These are phyloP conservation scores for Ambastaia sidthimunki DNA, from an alignment of 2,797 vertebrate genomes.

Conservation along the genomic window DNA sequence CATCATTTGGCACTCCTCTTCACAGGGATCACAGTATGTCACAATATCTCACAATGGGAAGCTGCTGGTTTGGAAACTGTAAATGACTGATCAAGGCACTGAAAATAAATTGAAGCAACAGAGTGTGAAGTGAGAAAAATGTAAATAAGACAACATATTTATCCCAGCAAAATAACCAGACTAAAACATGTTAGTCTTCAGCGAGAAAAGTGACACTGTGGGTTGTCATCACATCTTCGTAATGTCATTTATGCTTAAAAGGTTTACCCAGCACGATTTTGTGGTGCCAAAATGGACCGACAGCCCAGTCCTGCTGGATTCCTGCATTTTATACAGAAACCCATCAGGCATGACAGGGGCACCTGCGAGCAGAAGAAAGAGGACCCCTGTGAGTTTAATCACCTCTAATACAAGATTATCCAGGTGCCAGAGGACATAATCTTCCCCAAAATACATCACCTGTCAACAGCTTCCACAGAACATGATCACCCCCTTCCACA, in stretches of 20 bases:
- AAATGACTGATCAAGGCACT: conserved; percentile 37
- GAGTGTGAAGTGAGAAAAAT: conserved; percentile 35
- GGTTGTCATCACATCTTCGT: conserved; percentile 47
- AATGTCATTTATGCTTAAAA: conserved; percentile 54
- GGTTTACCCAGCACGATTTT: conserved; percentile 33
- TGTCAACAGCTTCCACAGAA: conserved; percentile 51
- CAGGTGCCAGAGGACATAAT: conserved; percentile 64
- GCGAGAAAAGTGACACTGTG: conserved; percentile 10
- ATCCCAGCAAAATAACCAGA: conserved; percentile 22
- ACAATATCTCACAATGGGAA: not conserved
- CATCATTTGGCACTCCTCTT: conserved; percentile 21
- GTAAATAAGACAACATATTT: conserved; percentile 41
- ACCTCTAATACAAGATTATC: conserved; percentile 69
- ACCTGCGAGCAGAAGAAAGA: conserved; percentile 64
- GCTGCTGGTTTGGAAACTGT: conserved; percentile 12
- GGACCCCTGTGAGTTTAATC: conserved; percentile 64
- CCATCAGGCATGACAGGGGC: conserved; percentile 66
- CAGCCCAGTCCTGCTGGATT: conserved; percentile 50
- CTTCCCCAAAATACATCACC: conserved; percentile 57
- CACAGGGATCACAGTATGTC: conserved; percentile 22
- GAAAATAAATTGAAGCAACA: conserved; percentile 22
- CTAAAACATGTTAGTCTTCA: not conserved
- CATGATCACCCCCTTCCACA: conserved; percentile 39
- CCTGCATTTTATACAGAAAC: conserved; percentile 58
- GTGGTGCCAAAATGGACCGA: conserved; percentile 37